These are phyloP conservation scores for Seira musarum DNA, from an alignment of 2,888 invertebrate genomes.

Conservation along the genomic window DNA sequence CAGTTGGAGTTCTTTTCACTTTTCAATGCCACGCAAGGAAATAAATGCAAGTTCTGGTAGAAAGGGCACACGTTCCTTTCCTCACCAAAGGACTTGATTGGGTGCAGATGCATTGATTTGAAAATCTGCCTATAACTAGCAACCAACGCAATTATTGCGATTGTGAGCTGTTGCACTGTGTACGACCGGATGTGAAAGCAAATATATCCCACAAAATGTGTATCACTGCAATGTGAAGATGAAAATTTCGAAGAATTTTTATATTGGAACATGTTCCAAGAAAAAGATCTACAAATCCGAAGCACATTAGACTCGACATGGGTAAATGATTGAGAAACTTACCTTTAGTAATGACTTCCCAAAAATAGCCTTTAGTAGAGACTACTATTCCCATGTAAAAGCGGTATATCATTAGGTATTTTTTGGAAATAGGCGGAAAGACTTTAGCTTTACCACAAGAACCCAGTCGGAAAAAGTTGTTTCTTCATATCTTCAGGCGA, in stretches of 20 bases:
- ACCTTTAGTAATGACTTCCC: background rate
- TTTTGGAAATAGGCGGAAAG: background rate
- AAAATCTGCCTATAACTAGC: background rate
- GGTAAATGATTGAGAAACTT: background rate
- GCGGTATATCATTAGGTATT: background rate
- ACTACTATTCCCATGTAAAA: background rate
- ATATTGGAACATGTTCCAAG: background rate
- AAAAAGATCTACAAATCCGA: too few relatives aligned
- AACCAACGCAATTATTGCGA: background rate
- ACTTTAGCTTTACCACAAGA: background rate
- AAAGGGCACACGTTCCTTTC: background rate
- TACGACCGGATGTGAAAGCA: background rate
- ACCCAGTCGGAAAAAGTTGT: background rate
- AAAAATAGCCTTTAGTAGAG: background rate
- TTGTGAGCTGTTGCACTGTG: background rate
- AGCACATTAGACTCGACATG: background rate
- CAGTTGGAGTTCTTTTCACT: background rate
- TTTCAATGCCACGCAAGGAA: background rate
- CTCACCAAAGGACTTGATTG: background rate
- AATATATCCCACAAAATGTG: background rate
- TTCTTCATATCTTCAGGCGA: too few relatives aligned
- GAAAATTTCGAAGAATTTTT: background rate
- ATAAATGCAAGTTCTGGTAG: too few relatives aligned
- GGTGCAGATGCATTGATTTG: background rate
- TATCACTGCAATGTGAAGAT: background rate